Evolutionary conservation across 2,113 vertebrate genomes (phyloP).

Genomic region (Blennius ocellaris): DNA sequence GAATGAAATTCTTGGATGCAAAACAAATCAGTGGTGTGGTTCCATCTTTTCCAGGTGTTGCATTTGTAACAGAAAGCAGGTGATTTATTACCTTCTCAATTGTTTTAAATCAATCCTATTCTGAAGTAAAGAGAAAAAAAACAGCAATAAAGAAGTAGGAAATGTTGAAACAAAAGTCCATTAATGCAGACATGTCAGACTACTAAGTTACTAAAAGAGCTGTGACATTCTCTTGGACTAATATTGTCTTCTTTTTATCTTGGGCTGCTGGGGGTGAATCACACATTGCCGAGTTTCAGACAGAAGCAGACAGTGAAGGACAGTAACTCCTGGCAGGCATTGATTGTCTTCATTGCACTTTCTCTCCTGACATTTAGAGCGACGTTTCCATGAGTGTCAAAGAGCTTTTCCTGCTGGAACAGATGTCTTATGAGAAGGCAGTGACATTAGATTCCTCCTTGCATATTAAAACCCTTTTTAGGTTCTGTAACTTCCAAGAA

Average conservation of each 20-base stretch:
- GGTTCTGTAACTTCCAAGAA: neutral
- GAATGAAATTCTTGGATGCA: neutral
- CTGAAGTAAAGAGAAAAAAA: neutral
- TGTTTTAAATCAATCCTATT: conserved; percentile 42
- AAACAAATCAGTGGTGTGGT: conserved; percentile 3
- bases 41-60: conserved; percentile 40
- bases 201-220: conserved; percentile 30
- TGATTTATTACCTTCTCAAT: conserved; percentile 30
- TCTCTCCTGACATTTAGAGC: conserved; percentile 52
- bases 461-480: neutral
- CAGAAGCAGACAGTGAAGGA: conserved; percentile 47
- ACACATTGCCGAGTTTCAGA: conserved; percentile 25
- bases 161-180: conserved; percentile 30
- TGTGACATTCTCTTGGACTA: conserved; percentile 52
- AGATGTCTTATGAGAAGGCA: conserved; percentile 20
- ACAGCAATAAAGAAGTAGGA: neutral
- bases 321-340: conserved; percentile 15
- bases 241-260: conserved; percentile 37
- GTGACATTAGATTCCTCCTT: conserved; percentile 2
- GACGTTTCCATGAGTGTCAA: conserved; percentile 43
- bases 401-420: conserved; percentile 6
- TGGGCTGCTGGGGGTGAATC: neutral
- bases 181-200: conserved; percentile 20
- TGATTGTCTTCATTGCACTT: conserved; percentile 43
- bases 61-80: conserved; percentile 6